Percentiles rank a stretch among this genome's conserved stretches.
phyloP scores from a whole-genome alignment of 2,113 vertebrate species.

The Ancistrus triradiatus region DNA sequence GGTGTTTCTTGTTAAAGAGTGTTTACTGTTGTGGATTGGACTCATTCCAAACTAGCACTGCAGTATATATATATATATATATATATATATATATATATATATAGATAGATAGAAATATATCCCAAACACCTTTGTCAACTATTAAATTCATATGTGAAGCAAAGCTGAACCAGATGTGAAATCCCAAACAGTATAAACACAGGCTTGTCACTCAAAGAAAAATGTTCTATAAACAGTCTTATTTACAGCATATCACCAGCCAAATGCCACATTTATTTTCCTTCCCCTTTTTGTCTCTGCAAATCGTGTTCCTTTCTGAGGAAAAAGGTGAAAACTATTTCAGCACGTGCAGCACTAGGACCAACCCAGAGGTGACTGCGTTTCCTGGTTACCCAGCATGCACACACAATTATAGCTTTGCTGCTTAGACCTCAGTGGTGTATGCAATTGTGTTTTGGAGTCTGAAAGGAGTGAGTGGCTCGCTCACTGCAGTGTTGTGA shows the following conservation, averaged over 20 bases:
- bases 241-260: background rate
- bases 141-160: slow-evolving; percentile 63
- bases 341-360: no score
- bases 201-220: slow-evolving; percentile 35
- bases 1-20: slow-evolving; percentile 57
- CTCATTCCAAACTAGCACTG: slow-evolving; percentile 53
- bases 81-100: slow-evolving; percentile 59
- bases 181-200: slow-evolving; percentile 48
- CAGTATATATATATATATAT: slow-evolving; percentile 54
- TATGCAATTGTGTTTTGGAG: background rate
- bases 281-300: background rate
- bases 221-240: background rate
- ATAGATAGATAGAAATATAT: slow-evolving; percentile 63
- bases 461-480: slow-evolving; percentile 18
- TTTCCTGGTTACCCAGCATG: background rate
- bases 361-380: background rate
- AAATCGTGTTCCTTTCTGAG: no score
- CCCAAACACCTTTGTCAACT: slow-evolving; percentile 65
- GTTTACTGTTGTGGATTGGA: slow-evolving; percentile 67
- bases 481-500: slow-evolving; percentile 52
- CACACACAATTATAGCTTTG: background rate
- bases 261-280: background rate
- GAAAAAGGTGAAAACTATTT: no score
- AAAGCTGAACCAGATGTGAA: slow-evolving; percentile 71
- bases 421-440: background rate